Evolutionary conservation across 2,888 invertebrate genomes (phyloP).

Genomic region (Unio delphinus): DNA sequence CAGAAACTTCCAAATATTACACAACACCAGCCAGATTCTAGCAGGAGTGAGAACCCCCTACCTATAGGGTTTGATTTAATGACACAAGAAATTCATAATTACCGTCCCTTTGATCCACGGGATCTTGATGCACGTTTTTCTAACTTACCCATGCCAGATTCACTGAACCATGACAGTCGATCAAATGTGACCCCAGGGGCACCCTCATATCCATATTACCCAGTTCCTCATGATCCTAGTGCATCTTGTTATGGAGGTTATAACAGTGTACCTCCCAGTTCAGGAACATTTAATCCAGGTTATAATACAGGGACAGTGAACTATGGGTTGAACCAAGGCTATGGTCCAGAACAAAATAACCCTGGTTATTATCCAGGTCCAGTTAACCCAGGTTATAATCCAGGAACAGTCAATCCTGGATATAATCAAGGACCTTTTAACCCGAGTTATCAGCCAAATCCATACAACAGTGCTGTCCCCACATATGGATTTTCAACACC

Average conservation of each 20-base stretch:
- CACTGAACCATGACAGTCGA: conserved; percentile 8
- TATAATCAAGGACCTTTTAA: not conserved
- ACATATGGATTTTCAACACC: too few species aligned
- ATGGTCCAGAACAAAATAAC: too few species aligned
- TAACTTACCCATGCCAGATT: too few species aligned
- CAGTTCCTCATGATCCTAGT: conserved; percentile 8
- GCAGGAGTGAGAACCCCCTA: conserved; percentile 22
- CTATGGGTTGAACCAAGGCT: too few species aligned
- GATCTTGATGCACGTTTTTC: too few species aligned
- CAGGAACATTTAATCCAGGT: too few species aligned
- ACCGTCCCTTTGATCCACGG: too few species aligned
- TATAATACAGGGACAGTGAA: too few species aligned
- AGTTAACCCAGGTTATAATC: not conserved
- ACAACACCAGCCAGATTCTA: conserved; percentile 23
- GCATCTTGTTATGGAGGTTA: not conserved
- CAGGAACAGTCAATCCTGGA: not conserved
- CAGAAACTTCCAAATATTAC: not conserved
- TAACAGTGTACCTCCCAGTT: too few species aligned
- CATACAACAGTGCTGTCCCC: conserved; percentile 3
- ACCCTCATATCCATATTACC: conserved; percentile 4
- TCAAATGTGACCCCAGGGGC: conserved; percentile 8
- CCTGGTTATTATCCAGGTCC: too few species aligned
- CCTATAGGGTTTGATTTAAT: conserved; percentile 35
- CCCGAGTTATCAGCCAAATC: conserved; percentile 19
- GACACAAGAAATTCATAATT: conserved; percentile 11